A percentile compares a stretch with the other conserved stretches of the same genome.
phyloP scores from a whole-genome alignment of 2,113 vertebrate species.

The Zapus hudsonius region DNA sequence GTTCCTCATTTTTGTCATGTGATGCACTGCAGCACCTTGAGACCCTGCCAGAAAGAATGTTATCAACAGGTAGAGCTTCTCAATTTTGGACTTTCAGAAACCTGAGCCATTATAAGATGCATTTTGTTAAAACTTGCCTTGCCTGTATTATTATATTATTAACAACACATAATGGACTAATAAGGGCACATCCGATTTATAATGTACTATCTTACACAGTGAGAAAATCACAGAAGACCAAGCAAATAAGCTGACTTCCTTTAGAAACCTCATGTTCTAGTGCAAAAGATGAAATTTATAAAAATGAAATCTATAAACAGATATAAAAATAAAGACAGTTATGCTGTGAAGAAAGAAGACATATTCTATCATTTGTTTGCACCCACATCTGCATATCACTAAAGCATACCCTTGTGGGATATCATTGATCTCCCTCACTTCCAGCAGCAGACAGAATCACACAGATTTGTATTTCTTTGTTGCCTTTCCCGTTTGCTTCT shows the following conservation, averaged over 20 bases:
- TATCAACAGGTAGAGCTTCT: not conserved
- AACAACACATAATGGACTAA: not conserved
- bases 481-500: not conserved
- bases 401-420: not conserved
- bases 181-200: not conserved
- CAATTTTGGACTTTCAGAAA: not conserved
- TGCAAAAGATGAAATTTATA: not conserved
- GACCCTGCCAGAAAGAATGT: not conserved
- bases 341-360: not conserved
- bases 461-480: not conserved
- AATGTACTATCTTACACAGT: not conserved
- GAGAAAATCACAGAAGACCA: not conserved
- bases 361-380: not conserved
- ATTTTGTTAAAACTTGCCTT: not conserved
- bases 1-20: not conserved
- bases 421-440: not conserved
- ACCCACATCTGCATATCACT: not conserved
- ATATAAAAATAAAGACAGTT: not conserved
- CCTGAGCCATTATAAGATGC: not conserved
- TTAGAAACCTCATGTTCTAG: not conserved
- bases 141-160: not conserved
- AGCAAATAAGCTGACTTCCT: not conserved
- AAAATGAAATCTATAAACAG: not conserved
- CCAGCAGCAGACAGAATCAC: not conserved
- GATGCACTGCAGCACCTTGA: too few species aligned